Conservation (phyloP, 1,140 invertebrate genomes). For the Orchesella cincta region DNA sequence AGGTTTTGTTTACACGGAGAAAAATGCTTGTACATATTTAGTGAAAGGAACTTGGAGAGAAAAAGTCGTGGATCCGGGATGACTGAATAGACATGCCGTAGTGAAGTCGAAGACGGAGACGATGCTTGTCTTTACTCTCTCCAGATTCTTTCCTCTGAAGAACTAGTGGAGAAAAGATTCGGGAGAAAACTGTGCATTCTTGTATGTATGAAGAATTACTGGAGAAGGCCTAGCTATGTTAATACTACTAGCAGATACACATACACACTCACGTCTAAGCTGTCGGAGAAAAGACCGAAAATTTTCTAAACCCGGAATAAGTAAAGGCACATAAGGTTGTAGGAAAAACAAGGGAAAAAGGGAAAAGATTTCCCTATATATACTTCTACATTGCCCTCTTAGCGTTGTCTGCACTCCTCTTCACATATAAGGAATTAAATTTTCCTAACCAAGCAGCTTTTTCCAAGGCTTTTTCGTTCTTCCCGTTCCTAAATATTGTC, state of each 20-base stretch:
- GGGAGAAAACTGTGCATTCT: conserved; percentile 11
- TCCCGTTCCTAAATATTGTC: conserved; percentile 10
- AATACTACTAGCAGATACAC: background rate
- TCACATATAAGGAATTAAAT: conserved; percentile 16
- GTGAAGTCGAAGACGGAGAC: conserved; percentile 47
- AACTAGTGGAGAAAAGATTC: conserved; percentile 33
- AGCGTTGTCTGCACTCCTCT: conserved; percentile 5
- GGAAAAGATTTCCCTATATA: conserved; percentile 5
- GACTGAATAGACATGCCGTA: conserved; percentile 41
- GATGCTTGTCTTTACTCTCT: conserved; percentile 41
- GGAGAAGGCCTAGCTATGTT: conserved; percentile 1
- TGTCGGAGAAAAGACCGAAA: conserved; percentile 24
- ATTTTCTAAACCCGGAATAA: conserved; percentile 21
- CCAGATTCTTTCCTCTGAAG: conserved; percentile 17
- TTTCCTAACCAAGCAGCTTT: conserved; percentile 7
- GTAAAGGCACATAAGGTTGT: conserved; percentile 19
- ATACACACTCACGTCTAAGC: conserved; percentile 10
- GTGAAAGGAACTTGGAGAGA: conserved; percentile 21
- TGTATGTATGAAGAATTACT: conserved; percentile 15
- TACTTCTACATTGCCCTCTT: conserved; percentile 5
- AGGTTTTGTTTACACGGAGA: conserved; percentile 6
- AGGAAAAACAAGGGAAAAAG: background rate
- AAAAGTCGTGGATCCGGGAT: conserved; percentile 37
- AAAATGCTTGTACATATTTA: background rate
- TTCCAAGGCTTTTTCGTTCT: conserved; percentile 3